phyloP scores from a whole-genome alignment of 2,113 vertebrate species.

The Gymnorhina tibicen region DNA sequence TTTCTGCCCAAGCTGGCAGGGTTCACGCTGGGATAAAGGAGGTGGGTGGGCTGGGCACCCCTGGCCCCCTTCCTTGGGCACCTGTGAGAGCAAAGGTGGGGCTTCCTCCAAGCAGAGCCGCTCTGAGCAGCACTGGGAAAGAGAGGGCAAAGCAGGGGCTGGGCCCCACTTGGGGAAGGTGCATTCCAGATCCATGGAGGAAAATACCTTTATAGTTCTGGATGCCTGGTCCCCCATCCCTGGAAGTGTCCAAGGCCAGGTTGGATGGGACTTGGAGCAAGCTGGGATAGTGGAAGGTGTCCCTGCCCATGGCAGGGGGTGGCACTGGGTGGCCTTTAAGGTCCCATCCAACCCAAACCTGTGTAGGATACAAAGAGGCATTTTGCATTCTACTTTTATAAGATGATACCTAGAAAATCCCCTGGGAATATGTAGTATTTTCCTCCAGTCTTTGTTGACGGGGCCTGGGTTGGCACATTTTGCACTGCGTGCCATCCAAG shows the following conservation, averaged over 20 bases:
- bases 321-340: not conserved
- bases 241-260: not conserved
- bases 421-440: not conserved
- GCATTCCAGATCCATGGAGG: not conserved
- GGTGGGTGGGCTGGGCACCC: not conserved
- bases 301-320: not conserved
- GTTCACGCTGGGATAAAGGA: not conserved
- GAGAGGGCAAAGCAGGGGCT: not conserved
- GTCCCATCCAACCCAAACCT: not conserved
- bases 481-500: fast-evolving
- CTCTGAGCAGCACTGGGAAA: fast-evolving
- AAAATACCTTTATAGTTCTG: not conserved
- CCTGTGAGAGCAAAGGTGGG: fast-evolving
- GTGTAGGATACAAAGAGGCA: not conserved
- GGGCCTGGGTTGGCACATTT: not conserved
- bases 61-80: fast-evolving
- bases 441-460: not conserved
- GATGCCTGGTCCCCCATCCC: not conserved
- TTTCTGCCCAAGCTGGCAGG: not conserved
- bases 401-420: not conserved
- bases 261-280: fast-evolving
- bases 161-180: not conserved
- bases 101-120: fast-evolving
- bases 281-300: not conserved
- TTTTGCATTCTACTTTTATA: not conserved